Base-by-base conservation (phyloP, 2,797 vertebrate species). In the Chaetophractus vellerosus region DNA sequence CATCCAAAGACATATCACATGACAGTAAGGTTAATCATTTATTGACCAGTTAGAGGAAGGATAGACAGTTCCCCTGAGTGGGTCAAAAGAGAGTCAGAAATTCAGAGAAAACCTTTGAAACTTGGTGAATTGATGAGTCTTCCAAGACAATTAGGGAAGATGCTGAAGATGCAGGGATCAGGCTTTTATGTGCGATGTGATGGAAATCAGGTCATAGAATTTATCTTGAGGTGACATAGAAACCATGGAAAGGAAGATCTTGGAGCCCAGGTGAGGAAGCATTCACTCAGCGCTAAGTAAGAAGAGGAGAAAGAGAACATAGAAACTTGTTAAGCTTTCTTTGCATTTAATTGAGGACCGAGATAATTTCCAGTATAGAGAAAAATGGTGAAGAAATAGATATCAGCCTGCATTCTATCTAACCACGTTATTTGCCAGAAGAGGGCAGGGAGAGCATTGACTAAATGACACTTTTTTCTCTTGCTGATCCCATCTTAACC, bases 41-140 rank as follows among this genome's bases (percentile, higher is more conserved):
- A 97, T 93, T 97, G 90, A 85, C 0, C 18, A 41, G 5, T 24
- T 16, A 48, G 45, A 92, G 36, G 19, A 36, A 85, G 18, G 21
- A 41, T 10, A 83, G 21, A 69, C 52, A n/a, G n/a, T n/a, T n/a
- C n/a, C 26, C 26, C 38, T 26, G 12, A 16, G 15, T 28, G 1
- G 55, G 45, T 6, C 52, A 66, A 55, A 66, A n/a, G 64, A 48
- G 9, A 59, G 5, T 21, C 0, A 1, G 55, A 66, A 81, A 91
- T 78, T 21, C 52, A 57, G 6, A 86, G 80, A 24, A 83, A 52
- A 55, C 1, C 10, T 64, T 84, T 84, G 55, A 84, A 81, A 91
- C 66, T 48, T 19, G 3, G 31, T 18, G 23, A 55, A 50, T 15
- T 52, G 50, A n/a, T 41, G 61, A 83, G 1, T 28, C 18, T 85